Percentiles rank a stretch among this genome's conserved stretches.
These are phyloP conservation scores for Chaetodon auriga DNA, from an alignment of 2,113 vertebrate genomes.

Conservation along the genomic window DNA sequence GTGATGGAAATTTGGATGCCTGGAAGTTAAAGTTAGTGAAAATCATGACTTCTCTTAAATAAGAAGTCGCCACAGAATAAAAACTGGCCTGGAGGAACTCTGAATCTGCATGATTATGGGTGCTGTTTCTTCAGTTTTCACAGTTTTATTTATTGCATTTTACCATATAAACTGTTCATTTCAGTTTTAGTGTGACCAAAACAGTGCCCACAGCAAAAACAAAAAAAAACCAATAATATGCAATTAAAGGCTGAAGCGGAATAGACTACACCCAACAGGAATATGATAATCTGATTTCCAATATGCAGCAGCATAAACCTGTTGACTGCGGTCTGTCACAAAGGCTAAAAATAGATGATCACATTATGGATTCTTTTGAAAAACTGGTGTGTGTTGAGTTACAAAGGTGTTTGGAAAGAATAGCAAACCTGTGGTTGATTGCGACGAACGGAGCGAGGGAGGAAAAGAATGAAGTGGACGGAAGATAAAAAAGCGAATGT, in stretches of 20 bases:
- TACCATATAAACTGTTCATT: too few relatives aligned
- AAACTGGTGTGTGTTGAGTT: neutral
- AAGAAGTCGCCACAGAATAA: neutral
- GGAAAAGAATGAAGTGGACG: neutral
- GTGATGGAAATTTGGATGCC: neutral
- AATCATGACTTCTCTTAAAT: neutral
- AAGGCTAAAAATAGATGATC: neutral
- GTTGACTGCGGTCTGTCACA: neutral
- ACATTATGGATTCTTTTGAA: neutral
- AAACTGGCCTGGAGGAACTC: neutral
- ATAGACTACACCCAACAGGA: neutral
- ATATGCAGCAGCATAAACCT: neutral
- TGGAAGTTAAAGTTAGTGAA: neutral
- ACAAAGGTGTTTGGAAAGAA: neutral
- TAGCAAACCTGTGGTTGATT: neutral
- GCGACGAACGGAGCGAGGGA: neutral
- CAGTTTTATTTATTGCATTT: neutral
- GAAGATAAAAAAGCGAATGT: slow-evolving; percentile 1
- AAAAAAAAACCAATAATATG: neutral
- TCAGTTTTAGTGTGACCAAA: too few relatives aligned
- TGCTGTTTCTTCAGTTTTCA: neutral
- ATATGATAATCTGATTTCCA: slow-evolving; percentile 1
- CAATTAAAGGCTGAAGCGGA: neutral
- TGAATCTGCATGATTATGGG: neutral
- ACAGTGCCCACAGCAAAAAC: neutral